phyloP scores from a whole-genome alignment of 2,113 vertebrate genomes.

The Eurystomus gularis region DNA sequence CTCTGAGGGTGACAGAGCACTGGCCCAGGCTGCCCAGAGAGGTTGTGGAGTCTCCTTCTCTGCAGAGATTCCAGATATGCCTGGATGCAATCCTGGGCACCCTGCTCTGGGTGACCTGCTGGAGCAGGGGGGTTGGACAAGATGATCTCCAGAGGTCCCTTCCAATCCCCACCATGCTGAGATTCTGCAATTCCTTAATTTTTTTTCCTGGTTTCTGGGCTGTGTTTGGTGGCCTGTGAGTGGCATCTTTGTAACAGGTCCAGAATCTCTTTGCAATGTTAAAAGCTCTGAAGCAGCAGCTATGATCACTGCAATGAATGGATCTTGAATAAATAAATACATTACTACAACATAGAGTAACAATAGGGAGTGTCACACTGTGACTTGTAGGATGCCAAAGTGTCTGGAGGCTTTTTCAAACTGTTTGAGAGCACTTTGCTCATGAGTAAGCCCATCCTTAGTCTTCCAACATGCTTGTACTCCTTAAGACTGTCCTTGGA shows the following conservation, averaged over 20 bases:
- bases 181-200: not conserved
- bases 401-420: not conserved
- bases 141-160: too few species aligned
- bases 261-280: not conserved
- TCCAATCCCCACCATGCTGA: too few species aligned
- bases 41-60: too few species aligned
- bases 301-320: not conserved
- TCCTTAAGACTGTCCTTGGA: not conserved
- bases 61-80: too few species aligned
- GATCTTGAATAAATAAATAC: not conserved
- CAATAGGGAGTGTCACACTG: not conserved
- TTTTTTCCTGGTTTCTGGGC: not conserved
- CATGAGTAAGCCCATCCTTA: not conserved
- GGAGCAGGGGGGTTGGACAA: too few species aligned
- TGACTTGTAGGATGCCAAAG: not conserved
- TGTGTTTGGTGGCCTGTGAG: not conserved
- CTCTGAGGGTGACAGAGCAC: too few species aligned
- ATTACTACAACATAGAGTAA: not conserved
- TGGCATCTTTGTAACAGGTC: not conserved
- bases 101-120: too few species aligned
- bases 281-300: not conserved
- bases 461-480: not conserved
- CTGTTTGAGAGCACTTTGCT: not conserved
- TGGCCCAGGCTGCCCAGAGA: too few species aligned
- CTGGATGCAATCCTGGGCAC: too few species aligned